A percentile compares a stretch with the other conserved stretches of the same genome.
These are phyloP conservation scores for Lymantria dispar DNA, from an alignment of 2,888 invertebrate species.

Conservation along the genomic window DNA sequence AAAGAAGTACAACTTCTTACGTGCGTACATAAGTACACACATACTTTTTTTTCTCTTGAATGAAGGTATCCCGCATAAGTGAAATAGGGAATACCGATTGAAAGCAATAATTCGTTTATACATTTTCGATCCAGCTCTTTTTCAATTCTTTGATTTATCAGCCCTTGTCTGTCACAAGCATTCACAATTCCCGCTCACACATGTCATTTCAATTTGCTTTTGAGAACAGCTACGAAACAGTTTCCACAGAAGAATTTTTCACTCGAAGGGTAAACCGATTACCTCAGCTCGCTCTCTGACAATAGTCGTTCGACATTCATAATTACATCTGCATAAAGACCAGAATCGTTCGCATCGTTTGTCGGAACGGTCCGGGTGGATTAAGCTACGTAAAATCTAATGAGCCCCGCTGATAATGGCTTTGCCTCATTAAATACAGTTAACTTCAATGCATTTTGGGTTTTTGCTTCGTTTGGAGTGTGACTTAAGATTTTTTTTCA, in stretches of 20 bases:
- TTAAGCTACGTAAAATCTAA: constrained; percentile 65
- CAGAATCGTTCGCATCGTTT: constrained; percentile 49
- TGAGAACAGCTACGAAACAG: constrained; percentile 19
- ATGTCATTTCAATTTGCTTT: constrained; percentile 3
- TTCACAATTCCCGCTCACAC: background rate
- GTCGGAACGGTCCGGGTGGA: constrained; percentile 43
- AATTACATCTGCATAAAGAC: constrained; percentile 57
- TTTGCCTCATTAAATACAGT: constrained; percentile 55
- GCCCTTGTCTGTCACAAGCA: background rate
- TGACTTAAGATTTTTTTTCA: constrained; percentile 7
- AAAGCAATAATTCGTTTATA: too few relatives aligned
- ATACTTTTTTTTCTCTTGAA: too few relatives aligned
- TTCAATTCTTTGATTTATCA: background rate
- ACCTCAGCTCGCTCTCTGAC: constrained; percentile 48
- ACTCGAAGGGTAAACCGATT: constrained; percentile 56
- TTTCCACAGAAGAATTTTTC: constrained; percentile 45
- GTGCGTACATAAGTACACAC: too few relatives aligned
- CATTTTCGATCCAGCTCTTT: background rate
- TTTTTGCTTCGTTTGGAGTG: constrained; percentile 12
- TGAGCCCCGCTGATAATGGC: constrained; percentile 62
- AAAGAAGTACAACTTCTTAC: too few relatives aligned
- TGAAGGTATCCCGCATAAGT: too few relatives aligned
- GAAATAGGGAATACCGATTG: too few relatives aligned
- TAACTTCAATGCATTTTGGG: constrained; percentile 29
- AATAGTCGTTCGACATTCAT: constrained; percentile 48